A percentile compares a stretch with the other conserved stretches of the same genome.
Evolutionary conservation across 2,113 vertebrate species (phyloP).

Genomic region (Chamaea fasciata): DNA sequence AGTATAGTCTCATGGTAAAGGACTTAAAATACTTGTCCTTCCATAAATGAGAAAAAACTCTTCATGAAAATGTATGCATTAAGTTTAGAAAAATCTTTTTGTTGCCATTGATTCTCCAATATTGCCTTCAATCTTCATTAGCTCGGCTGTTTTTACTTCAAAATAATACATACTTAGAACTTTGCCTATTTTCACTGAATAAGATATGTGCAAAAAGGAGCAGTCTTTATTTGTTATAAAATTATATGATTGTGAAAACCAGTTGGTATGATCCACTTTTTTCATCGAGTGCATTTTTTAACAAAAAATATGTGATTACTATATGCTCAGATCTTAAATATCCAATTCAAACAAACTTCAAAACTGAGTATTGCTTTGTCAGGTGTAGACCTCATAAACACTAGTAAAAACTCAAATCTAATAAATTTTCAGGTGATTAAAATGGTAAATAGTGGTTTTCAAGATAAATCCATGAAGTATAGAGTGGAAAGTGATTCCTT

Average conservation of each 20-base stretch:
- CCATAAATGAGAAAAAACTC: background rate
- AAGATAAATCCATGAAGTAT: background rate
- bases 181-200: background rate
- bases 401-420: background rate
- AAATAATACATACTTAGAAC: background rate
- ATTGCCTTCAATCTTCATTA: background rate
- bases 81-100: background rate
- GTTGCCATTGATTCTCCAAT: background rate
- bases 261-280: background rate
- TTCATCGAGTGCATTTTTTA: background rate
- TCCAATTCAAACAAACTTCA: background rate
- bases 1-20: background rate
- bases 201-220: background rate
- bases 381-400: background rate
- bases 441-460: background rate
- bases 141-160: background rate
- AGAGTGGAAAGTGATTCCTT: background rate
- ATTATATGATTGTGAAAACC: background rate
- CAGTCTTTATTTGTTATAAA: background rate
- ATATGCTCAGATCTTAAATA: background rate
- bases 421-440: background rate
- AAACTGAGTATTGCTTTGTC: background rate
- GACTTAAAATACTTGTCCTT: background rate
- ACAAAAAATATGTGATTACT: background rate
- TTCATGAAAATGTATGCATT: background rate